These are phyloP conservation scores for Priocnemis perturbator DNA, from an alignment of 2,888 invertebrate genomes.

Conservation along the genomic window DNA sequence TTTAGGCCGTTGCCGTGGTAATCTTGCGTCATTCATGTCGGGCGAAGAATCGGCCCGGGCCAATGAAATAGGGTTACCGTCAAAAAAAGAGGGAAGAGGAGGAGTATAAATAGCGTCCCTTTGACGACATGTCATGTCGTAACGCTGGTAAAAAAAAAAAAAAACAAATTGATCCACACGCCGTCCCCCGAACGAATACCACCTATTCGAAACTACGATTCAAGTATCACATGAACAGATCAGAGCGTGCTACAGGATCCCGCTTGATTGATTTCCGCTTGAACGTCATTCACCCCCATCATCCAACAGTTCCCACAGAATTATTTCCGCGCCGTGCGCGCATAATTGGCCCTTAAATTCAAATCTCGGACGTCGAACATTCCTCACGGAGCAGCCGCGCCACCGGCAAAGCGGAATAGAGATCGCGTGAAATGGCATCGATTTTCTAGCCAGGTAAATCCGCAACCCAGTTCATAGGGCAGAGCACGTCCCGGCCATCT, in stretches of 20 bases:
- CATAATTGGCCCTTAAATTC: neutral
- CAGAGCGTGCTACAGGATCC: too few relatives aligned
- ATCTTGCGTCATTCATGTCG: slow-evolving; percentile 51
- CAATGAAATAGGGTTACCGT: slow-evolving; percentile 48
- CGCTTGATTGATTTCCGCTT: too few relatives aligned
- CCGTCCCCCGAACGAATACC: too few relatives aligned
- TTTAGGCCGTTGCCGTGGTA: slow-evolving; percentile 49
- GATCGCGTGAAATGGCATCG: slow-evolving; percentile 14
- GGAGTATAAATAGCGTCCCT: too few relatives aligned
- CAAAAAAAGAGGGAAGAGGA: slow-evolving; percentile 12
- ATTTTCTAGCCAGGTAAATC: slow-evolving; percentile 16
- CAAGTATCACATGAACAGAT: too few relatives aligned
- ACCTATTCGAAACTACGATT: too few relatives aligned
- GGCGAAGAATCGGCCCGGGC: slow-evolving; percentile 25
- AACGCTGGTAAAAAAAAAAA: too few relatives aligned
- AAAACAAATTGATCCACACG: too few relatives aligned
- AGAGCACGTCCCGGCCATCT: neutral
- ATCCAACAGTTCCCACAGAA: too few relatives aligned
- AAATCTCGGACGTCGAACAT: neutral
- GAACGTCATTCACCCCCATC: too few relatives aligned
- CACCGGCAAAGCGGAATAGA: too few relatives aligned
- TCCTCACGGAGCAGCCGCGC: neutral
- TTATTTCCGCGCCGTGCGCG: neutral
- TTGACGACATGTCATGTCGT: too few relatives aligned
- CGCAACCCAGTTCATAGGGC: neutral